A percentile compares a stretch with the other conserved stretches of the same genome.
Evolutionary conservation across 2,113 vertebrate genomes (phyloP).

Genomic region (Salminus brasiliensis): DNA sequence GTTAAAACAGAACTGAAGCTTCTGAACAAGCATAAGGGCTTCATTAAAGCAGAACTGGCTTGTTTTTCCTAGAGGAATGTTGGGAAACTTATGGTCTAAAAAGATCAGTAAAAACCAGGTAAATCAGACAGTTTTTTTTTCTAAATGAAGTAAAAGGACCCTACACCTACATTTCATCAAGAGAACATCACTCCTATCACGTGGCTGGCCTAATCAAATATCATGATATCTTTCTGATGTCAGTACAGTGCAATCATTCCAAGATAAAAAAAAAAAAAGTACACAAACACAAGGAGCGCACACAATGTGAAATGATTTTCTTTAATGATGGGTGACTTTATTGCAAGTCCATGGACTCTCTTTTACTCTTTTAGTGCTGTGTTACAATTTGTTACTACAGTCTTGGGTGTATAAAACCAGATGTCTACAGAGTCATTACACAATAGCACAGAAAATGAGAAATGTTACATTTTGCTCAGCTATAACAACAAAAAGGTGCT

Average conservation of each 20-base stretch:
- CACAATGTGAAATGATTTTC: slow-evolving; percentile 1
- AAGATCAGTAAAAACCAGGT: neutral
- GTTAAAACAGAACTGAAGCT: neutral
- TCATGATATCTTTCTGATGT: neutral
- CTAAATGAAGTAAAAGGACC: neutral
- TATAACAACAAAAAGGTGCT: slow-evolving; percentile 37
- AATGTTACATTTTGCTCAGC: neutral
- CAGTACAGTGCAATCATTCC: neutral
- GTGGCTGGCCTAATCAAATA: neutral
- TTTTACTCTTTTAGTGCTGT: slow-evolving; percentile 48
- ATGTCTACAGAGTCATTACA: slow-evolving; percentile 11
- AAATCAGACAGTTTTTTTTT: neutral
- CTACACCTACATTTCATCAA: slow-evolving; percentile 19
- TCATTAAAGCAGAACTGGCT: no score
- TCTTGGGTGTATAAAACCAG: slow-evolving; percentile 52
- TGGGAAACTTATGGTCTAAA: neutral
- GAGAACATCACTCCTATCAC: neutral
- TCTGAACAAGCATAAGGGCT: no score
- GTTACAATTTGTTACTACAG: slow-evolving; percentile 62
- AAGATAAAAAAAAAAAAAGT: neutral
- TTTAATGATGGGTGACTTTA: slow-evolving; percentile 63
- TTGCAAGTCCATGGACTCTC: slow-evolving; percentile 69
- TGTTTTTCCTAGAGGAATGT: no score
- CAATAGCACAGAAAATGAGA: neutral
- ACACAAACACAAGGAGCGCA: neutral